A percentile compares a stretch with the other conserved stretches of the same genome.
Conservation (phyloP, 2,888 invertebrate genomes). For the Pomacea canaliculata region DNA sequence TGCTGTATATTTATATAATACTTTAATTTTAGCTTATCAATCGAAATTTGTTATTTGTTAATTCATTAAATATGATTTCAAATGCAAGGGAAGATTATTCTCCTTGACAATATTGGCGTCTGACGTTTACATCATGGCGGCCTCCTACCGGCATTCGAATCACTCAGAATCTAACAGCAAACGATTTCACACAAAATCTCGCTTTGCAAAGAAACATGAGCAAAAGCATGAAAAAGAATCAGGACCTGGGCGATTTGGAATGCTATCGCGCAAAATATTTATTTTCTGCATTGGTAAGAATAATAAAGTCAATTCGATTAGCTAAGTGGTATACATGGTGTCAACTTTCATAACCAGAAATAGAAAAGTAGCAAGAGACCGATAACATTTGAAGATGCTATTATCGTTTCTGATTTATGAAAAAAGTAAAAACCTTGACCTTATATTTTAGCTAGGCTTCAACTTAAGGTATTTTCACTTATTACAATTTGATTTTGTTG, state of each 20-base stretch:
- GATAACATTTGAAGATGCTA: not conserved
- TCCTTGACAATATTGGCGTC: conserved; percentile 6
- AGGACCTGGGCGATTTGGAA: conserved; percentile 8
- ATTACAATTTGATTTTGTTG: conserved; percentile 17
- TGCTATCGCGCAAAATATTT: not conserved
- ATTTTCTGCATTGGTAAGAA: conserved; percentile 1
- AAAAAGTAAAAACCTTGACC: too few species aligned
- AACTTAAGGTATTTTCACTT: too few species aligned
- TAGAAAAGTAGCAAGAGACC: too few species aligned
- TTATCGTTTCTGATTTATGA: conserved; percentile 7
- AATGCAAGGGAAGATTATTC: not conserved
- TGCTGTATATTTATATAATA: not conserved
- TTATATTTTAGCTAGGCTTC: too few species aligned
- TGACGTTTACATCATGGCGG: conserved; percentile 29
- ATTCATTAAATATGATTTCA: not conserved
- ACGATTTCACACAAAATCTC: conserved; percentile 7
- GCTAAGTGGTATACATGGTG: too few species aligned
- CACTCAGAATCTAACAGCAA: conserved; percentile 8
- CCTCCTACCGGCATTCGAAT: conserved; percentile 20
- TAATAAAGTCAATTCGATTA: not conserved
- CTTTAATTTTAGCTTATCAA: not conserved
- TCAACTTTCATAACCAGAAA: too few species aligned
- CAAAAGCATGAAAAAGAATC: conserved; percentile 14
- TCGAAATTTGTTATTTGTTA: not conserved
- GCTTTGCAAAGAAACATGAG: conserved; percentile 15